phyloP scores from a whole-genome alignment of 2,888 invertebrate genomes.

The Netelia virgata region DNA sequence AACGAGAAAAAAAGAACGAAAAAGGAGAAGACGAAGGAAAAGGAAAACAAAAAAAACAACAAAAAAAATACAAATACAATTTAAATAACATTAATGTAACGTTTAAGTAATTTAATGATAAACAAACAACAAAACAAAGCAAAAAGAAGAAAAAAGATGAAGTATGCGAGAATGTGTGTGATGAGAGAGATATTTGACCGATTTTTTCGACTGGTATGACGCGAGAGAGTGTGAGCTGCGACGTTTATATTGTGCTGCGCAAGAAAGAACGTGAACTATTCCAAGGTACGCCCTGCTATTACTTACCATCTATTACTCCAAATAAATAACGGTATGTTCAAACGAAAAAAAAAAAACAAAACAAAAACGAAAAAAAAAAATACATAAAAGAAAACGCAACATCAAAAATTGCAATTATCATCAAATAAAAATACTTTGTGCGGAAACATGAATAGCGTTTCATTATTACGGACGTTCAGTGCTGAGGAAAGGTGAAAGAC shows the following conservation, averaged over 20 bases:
- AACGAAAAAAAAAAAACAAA: conserved; percentile 72
- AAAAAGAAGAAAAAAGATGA: conserved; percentile 53
- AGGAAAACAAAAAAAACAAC: conserved; percentile 32
- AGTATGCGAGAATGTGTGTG: conserved; percentile 70
- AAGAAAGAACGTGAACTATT: conserved; percentile 85
- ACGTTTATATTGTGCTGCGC: conserved; percentile 85
- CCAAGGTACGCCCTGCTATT: conserved; percentile 85
- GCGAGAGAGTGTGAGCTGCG: conserved; percentile 82
- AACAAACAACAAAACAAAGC: conserved; percentile 64
- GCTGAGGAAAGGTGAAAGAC: conserved; percentile 86
- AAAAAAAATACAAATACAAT: conserved; percentile 63
- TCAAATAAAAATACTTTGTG: conserved; percentile 82
- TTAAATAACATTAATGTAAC: conserved; percentile 63
- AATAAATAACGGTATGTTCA: conserved; percentile 82
- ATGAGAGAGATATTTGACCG: conserved; percentile 68
- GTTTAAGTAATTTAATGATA: conserved; percentile 67
- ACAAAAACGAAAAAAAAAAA: conserved; percentile 73
- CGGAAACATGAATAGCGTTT: conserved; percentile 82
- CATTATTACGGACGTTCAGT: conserved; percentile 85
- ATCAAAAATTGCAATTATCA: conserved; percentile 78
- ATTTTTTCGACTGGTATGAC: conserved; percentile 71
- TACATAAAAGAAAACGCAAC: conserved; percentile 67
- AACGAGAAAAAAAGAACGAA: conserved; percentile 65
- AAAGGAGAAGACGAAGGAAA: conserved; percentile 53
- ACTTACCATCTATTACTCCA: conserved; percentile 83